Evolutionary conservation across 1,140 invertebrate genomes (phyloP).

Genomic region (Mercenaria mercenaria): DNA sequence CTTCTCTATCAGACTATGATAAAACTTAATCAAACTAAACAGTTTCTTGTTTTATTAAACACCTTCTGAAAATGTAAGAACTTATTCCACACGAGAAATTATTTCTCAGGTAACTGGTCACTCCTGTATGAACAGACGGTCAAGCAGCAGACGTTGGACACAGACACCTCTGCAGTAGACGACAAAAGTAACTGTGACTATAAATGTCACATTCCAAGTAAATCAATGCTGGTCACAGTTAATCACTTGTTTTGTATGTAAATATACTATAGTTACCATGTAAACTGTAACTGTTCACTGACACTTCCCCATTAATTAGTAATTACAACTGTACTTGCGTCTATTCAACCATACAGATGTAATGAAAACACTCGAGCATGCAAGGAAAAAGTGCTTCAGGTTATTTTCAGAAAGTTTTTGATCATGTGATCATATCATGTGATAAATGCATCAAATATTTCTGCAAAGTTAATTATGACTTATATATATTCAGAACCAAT

Average conservation of each 20-base stretch:
- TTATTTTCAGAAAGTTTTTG: constrained; percentile 5
- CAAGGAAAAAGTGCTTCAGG: background rate
- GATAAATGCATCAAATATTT: background rate
- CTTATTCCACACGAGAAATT: no score
- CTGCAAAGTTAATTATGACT: no score
- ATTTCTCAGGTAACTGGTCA: no score
- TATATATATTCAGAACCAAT: no score
- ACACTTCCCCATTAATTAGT: constrained; percentile 13
- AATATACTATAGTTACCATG: constrained; percentile 24
- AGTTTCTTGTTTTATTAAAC: no score
- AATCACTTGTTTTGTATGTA: constrained; percentile 7
- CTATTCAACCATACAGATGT: background rate
- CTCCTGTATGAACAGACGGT: background rate
- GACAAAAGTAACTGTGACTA: background rate
- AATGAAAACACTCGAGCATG: background rate
- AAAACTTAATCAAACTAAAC: no score
- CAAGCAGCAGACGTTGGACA: background rate
- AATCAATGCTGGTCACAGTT: background rate
- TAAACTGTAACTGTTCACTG: constrained; percentile 20
- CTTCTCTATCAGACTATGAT: no score
- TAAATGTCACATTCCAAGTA: background rate
- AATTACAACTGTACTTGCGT: constrained; percentile 3
- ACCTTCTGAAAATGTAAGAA: no score
- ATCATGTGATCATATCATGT: constrained; percentile 14
- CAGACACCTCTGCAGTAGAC: background rate